Evolutionary conservation across 2,888 invertebrate genomes (phyloP), one percentile per base, ranked within the genome.

Genomic region (Orchesella flavescens): DNA sequence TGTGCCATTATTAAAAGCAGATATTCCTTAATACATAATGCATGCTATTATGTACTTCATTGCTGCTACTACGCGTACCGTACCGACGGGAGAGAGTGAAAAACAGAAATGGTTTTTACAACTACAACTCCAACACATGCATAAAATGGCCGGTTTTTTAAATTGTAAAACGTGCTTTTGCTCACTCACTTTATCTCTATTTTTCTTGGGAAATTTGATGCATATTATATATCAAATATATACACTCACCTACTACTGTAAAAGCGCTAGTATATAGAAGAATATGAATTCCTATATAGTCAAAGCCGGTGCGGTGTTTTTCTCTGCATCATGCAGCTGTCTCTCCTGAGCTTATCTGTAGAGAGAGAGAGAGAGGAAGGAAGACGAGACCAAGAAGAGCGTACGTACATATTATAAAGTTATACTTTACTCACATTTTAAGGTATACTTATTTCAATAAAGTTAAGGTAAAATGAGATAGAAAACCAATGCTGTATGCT

Each of bases 301-400:
- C 12, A 61, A 10, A 61, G 61, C 61, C 61, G 61, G 61, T 61
- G 61, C 61, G 61, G 61, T 61, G 61, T 61, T 61, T 61, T 61
- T 61, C 19, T 57, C 61, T 61, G 15, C 61, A 49, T 61, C 23
- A 24, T 61, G 61, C 61, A 61, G 61, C 61, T 61, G 61, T 61
- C 61, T 24, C 10, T 57, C 21, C 7, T 4, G 34, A 34, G 34
- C 34, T 34, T 34, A 34, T 34, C 34, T 34, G 7, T 46, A 13
- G 7, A 46, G 46, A 55, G 17, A 17, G 9, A 55, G 17, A 17
- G n/a, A 57, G 17, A 21, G 21, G 57, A 61, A 61, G 19, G 19
- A 61, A 61, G 61, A 24, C 23, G 3, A 44, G 3, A 34, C 34
- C 7, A 2, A 34, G 34, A 34, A 34, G 7, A 34, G 7, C 34